Evolutionary conservation across 2,113 vertebrate genomes (phyloP), one percentile per base, ranked within the genome.

Genomic region (Oryzias celebensis): DNA sequence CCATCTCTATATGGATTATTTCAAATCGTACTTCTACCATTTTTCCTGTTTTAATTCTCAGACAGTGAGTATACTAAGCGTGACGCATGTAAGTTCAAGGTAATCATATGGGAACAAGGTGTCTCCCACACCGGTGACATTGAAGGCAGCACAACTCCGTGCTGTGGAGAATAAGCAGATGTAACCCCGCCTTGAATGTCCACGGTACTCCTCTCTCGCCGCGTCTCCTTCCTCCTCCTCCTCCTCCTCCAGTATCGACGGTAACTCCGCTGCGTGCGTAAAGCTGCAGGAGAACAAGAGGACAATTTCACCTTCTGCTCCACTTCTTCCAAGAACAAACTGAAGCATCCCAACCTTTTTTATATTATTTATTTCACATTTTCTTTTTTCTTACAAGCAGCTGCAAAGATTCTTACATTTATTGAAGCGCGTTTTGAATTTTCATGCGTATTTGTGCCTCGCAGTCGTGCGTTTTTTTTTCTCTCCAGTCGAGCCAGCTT

Each of bases 151-250:
- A 73, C 46, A 63, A 20, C 28, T 73, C 49, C 24, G 58, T 59
- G 50, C 4, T 23, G 4, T 62, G 60, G 41, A 84, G 41, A 84
- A 81, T 67, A 63, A 78, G 52, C 65, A 82, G 77, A 74, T 75
- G 71, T 61, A 88, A 88, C 87, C 78, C 85, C 90, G 90, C 91
- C 90, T 90, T 65, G 61, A 79, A 74, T 73, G 65, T 46, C 70
- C 73, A 65, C 68, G 67, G 52, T 76, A 71, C 71, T 68, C 76
- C 14, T 42, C 73, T 64, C 80, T 73, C 69, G 46, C 60, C 43
- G 58, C 60, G 65, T 67, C 36, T 36, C 20, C 62, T 83, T 66
- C 68, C 52, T 54, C 64, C 73, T 83, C 68, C 57, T 59, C 68
- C 52, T 54, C 64, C 73, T 83, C 68, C 57, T 59, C 81, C 77